Conservation (phyloP, 2,113 vertebrate species). For the Cinclus cinclus region DNA sequence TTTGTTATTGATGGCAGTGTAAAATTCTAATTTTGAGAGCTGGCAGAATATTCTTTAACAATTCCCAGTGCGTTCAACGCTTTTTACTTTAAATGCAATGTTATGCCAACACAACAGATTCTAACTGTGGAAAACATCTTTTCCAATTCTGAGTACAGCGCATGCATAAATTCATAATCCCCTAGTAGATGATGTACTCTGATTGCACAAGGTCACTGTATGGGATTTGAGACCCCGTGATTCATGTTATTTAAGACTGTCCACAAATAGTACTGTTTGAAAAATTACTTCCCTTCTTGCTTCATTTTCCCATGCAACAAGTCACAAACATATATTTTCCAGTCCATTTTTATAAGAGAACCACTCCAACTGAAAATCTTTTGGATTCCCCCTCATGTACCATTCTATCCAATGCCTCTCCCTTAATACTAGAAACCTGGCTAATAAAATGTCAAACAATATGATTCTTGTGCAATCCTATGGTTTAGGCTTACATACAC, state of each 20-base stretch:
- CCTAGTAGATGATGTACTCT: not conserved
- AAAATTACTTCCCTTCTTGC: constrained; percentile 23
- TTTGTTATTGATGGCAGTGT: constrained; percentile 57
- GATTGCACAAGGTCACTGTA: not conserved
- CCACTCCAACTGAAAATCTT: not conserved
- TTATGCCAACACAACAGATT: constrained; percentile 64
- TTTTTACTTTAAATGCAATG: constrained; percentile 55
- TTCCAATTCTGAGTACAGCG: not conserved
- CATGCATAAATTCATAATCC: not conserved
- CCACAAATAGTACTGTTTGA: not conserved
- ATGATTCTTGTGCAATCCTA: not conserved
- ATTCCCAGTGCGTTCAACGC: constrained; percentile 40
- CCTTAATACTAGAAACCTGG: not conserved
- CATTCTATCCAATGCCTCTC: not conserved
- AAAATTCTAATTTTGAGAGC: constrained; percentile 49
- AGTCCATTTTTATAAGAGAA: not conserved
- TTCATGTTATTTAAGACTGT: not conserved
- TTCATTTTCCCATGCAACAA: not conserved
- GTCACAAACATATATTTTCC: not conserved
- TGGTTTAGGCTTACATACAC: not conserved
- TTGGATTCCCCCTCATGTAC: not conserved
- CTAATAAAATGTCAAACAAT: not conserved
- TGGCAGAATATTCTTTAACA: constrained; percentile 48
- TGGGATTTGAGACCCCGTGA: rapidly evolving
- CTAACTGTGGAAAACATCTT: constrained; percentile 56